Conservation (phyloP, 2,113 vertebrate genomes). For the Tachycineta bicolor region DNA sequence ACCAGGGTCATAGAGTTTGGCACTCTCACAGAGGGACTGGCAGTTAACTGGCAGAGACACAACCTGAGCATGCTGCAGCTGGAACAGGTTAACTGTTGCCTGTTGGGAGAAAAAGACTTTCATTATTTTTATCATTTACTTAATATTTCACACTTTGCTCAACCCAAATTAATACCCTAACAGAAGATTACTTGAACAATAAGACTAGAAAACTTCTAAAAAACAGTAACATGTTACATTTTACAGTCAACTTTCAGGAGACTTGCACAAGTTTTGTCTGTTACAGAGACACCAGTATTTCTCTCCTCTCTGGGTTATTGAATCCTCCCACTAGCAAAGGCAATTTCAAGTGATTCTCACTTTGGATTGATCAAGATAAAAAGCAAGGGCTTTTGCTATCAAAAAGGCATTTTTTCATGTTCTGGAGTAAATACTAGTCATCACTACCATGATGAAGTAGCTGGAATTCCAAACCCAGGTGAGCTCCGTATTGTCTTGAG, state of each 20-base stretch:
- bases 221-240: neutral
- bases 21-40: conserved; percentile 90
- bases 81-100: conserved; percentile 97
- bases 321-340: neutral
- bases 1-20: conserved; percentile 94
- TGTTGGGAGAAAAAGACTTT: conserved; percentile 41
- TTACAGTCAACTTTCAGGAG: neutral
- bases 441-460: neutral
- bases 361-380: neutral
- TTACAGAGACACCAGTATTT: neutral
- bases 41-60: conserved; percentile 89
- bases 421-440: neutral
- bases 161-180: neutral
- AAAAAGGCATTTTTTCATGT: neutral
- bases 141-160: neutral
- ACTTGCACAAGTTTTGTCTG: neutral
- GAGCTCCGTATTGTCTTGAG: neutral
- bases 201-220: neutral
- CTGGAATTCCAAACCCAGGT: neutral
- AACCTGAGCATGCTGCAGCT: conserved; percentile 92
- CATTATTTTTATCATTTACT: neutral
- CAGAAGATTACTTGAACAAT: neutral
- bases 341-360: neutral
- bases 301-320: neutral
- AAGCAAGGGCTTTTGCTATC: neutral